Base-by-base conservation (phyloP, 2,797 vertebrate species). In the Momotus momota region DNA sequence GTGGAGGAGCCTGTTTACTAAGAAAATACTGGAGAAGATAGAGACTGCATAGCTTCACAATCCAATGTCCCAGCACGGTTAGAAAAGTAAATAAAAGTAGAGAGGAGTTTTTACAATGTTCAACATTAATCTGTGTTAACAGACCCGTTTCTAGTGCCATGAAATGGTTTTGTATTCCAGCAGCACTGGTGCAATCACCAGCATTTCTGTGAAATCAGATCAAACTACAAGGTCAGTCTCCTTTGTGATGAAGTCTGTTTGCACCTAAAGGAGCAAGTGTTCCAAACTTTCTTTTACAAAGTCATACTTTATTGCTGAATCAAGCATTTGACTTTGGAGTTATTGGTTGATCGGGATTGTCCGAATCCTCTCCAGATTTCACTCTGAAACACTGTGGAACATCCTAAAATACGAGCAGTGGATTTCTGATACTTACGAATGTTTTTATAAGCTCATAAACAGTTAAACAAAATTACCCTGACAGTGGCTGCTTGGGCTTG, bases 31-130 rank as follows among this genome's bases (percentile, higher is more conserved):
- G 31, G 21, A 49, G 22, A 40, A 21, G 21, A 7, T 5, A 49
- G 57, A 66, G 83, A 29, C 15, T 58, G 16, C 15, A 29, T 61
- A 45, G 10, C 38, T 57, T 75, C 35, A 29, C 6, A 40, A 22
- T 54, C 25, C 15, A 27, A 58, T 3, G 12, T 61, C n/a, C 49
- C 62, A 90, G 21, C 29, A 41, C 0, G 1, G 41, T 58, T 85
- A 70, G 52, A 80, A 79, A 97, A 80, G 60, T 86, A 88, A 90
- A 86, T 89, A 67, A 75, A 81, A 84, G 41, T 55, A 27, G 54
- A 84, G 51, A 48, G 31, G 38, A 81, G 45, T 90, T 92, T 67
- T 66, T 46, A n/a, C 43, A 64, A 22, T 55, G 27, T 43, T 81
- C 66, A 72, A 41, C 51, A 43, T 73, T 79, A 66, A 70, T 88